A percentile compares a stretch with the other conserved stretches of the same genome.
phyloP scores from a whole-genome alignment of 1,140 invertebrate species.

The Dinoponera quadriceps region DNA sequence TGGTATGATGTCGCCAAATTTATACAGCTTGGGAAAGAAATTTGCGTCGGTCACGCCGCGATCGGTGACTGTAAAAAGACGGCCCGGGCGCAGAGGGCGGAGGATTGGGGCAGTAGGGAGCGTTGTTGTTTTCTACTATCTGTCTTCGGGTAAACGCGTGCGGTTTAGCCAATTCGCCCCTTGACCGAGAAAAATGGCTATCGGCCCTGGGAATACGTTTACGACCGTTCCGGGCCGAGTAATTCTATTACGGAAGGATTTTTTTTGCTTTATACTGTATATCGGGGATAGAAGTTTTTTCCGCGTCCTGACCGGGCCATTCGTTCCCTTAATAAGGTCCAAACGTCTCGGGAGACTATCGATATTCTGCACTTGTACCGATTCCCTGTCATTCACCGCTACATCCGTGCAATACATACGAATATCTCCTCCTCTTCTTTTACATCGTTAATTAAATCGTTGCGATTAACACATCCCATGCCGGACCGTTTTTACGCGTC shows the following conservation, averaged over 20 bases:
- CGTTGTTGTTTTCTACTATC: constrained; percentile 79
- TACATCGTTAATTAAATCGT: not conserved
- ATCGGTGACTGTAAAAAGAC: constrained; percentile 27
- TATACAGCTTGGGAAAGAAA: not conserved
- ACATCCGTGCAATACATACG: not conserved
- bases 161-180: constrained; percentile 83
- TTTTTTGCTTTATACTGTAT: constrained; percentile 83
- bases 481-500: no score
- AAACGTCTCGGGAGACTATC: constrained; percentile 65
- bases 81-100: constrained; percentile 10
- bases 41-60: constrained; percentile 16
- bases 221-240: constrained; percentile 83
- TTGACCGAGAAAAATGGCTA: constrained; percentile 86
- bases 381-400: constrained; percentile 7
- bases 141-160: constrained; percentile 83
- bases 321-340: constrained; percentile 77
- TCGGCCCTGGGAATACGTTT: constrained; percentile 85
- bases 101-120: constrained; percentile 55
- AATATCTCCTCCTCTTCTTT: not conserved
- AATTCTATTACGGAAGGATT: constrained; percentile 85
- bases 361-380: constrained; percentile 46
- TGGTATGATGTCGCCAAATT: not conserved
- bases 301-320: constrained; percentile 67
- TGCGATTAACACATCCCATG: no score
- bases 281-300: constrained; percentile 75